Percentiles rank a stretch among this genome's conserved stretches.
Evolutionary conservation across 2,113 vertebrate genomes (phyloP).

Genomic region (Amphilophus citrinellus): DNA sequence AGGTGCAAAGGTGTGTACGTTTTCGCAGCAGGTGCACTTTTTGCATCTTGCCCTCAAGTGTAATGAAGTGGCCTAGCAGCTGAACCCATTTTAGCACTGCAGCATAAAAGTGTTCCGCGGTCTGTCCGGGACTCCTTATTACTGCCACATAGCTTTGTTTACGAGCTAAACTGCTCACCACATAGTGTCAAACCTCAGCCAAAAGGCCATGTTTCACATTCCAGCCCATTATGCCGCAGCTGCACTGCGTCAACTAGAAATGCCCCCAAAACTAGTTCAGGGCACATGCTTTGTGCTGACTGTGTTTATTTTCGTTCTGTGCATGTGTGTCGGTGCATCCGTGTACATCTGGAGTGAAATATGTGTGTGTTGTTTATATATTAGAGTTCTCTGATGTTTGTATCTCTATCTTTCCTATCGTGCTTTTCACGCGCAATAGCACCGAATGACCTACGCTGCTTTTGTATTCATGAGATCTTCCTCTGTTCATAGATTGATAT

Average conservation of each 20-base stretch:
- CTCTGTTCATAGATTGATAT: conserved; percentile 22
- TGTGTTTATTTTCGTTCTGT: conserved; percentile 19
- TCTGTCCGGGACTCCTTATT: conserved; percentile 49
- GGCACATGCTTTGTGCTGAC: conserved; percentile 4
- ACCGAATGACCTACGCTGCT: conserved; percentile 9
- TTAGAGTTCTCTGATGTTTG: conserved; percentile 12
- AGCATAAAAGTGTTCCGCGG: conserved; percentile 21
- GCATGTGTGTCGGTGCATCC: conserved; percentile 23
- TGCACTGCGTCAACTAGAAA: conserved; percentile 48
- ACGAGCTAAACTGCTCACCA: conserved; percentile 46
- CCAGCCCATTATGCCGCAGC: conserved; percentile 61
- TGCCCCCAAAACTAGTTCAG: conserved; percentile 7
- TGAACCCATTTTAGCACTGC: conserved; percentile 28
- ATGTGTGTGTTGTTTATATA: conserved; percentile 7
- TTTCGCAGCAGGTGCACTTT: conserved; percentile 21
- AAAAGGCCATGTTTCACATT: conserved; percentile 69
- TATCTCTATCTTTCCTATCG: conserved; percentile 32
- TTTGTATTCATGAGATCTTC: conserved; percentile 46
- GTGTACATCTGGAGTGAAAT: conserved; percentile 11
- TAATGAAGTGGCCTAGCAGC: conserved; percentile 24
- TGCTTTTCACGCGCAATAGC: not conserved
- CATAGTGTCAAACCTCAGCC: conserved; percentile 63
- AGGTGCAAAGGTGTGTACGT: conserved; percentile 10
- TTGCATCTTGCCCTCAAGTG: not conserved
- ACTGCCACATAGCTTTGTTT: conserved; percentile 61